These are phyloP conservation scores for Scelioninae gen. 2 DNA, from an alignment of 2,888 invertebrate species.

Conservation along the genomic window DNA sequence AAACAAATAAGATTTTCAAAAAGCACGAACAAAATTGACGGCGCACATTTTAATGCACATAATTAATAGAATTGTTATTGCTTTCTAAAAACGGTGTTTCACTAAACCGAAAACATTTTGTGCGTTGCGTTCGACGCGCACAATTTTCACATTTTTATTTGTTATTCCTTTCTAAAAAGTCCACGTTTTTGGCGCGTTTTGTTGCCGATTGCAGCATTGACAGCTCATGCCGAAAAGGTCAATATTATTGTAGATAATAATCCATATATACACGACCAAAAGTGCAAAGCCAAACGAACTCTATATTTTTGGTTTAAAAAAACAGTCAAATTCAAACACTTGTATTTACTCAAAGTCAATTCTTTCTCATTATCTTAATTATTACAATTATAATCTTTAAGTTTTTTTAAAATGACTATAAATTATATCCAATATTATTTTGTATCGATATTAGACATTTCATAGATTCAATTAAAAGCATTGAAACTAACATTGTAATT, in stretches of 20 bases:
- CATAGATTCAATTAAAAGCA: too few species aligned
- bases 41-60: not conserved
- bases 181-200: slow-evolving; percentile 3
- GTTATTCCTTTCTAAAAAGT: slow-evolving; percentile 20
- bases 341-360: too few species aligned
- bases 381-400: too few species aligned
- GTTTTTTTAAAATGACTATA: too few species aligned
- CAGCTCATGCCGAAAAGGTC: not conserved
- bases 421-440: too few species aligned
- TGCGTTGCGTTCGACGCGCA: not conserved
- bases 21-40: slow-evolving; percentile 2
- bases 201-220: not conserved
- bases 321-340: too few species aligned
- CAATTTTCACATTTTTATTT: slow-evolving; percentile 14
- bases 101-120: not conserved
- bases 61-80: slow-evolving; percentile 22
- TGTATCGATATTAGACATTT: too few species aligned
- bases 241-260: not conserved
- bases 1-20: slow-evolving; percentile 16
- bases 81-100: slow-evolving; percentile 14
- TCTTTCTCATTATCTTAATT: too few species aligned
- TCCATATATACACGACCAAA: not conserved
- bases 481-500: too few species aligned
- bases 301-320: too few species aligned
- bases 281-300: too few species aligned